Evolutionary conservation across 1,140 invertebrate genomes (phyloP).

Genomic region (Euwallacea fornicatus): DNA sequence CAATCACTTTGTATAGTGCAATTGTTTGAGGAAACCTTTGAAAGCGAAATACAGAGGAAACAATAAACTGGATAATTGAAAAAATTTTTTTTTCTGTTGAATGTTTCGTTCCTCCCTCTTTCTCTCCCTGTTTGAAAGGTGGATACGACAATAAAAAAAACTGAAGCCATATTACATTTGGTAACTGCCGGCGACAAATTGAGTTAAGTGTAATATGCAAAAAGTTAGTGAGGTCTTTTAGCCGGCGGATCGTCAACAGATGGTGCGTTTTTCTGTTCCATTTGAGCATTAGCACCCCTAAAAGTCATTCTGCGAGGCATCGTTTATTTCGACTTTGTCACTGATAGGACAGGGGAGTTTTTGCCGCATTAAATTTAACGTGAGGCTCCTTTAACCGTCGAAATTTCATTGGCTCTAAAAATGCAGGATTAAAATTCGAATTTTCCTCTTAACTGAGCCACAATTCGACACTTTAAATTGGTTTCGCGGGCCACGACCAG

Average conservation of each 20-base stretch:
- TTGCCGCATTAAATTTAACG: not conserved
- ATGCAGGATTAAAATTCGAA: too few relatives aligned
- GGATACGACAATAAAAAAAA: conserved; percentile 1
- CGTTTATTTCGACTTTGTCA: conserved; percentile 33
- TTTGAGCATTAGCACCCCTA: conserved; percentile 52
- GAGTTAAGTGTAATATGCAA: conserved; percentile 49
- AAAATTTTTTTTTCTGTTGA: too few relatives aligned
- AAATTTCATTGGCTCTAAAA: not conserved
- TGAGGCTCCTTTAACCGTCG: not conserved
- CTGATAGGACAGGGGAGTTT: conserved; percentile 25
- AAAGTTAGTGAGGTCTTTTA: conserved; percentile 45
- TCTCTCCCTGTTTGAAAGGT: not conserved
- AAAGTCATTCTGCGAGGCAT: conserved; percentile 31
- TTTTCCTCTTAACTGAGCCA: too few relatives aligned
- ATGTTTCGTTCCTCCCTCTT: too few relatives aligned
- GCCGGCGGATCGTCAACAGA: conserved; percentile 54
- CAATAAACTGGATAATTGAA: too few relatives aligned
- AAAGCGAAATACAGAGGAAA: too few relatives aligned
- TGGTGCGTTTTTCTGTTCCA: conserved; percentile 54
- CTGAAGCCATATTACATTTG: not conserved
- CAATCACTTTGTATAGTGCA: too few relatives aligned
- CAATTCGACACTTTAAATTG: too few relatives aligned
- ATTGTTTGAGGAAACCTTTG: too few relatives aligned
- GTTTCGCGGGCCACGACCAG: too few relatives aligned
- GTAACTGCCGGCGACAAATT: conserved; percentile 41